Evolutionary conservation across 2,113 vertebrate genomes (phyloP), one percentile per base, ranked within the genome.

Genomic region (Chlorodrepanis virens): DNA sequence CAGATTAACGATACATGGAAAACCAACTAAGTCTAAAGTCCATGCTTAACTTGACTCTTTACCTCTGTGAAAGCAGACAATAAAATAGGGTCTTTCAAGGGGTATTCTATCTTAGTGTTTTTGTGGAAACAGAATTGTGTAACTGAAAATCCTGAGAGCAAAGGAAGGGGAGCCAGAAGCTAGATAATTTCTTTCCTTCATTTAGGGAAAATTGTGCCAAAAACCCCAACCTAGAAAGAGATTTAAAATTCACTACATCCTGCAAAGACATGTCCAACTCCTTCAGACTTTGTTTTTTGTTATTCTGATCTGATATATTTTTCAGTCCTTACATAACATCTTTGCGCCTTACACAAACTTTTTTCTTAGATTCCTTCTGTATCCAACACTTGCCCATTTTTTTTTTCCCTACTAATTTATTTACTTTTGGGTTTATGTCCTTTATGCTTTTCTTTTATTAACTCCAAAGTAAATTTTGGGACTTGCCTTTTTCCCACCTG

Each of bases 31-130:
- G 3, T 40, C 20, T 81, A 16, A 5, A 80, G 17, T 8, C 45
- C 40, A 12, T 2, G 1, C 3, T 94, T 63, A 42, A 37, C 29
- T 21, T 71, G 14, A 45, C 5, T 12, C 24, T 50, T 70, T 50
- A 33, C 18, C 42, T 71, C 17, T 47, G 22, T n/a, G 88, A 84
- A 78, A 77, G 4, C 37, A n/a, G 39, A 21, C 40, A 8, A 61
- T n/a, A 35, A 75, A 57, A n/a, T 17, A 33, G 6, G 2, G 3
- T 2, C 4, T 35, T 71, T 50, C 10, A 25, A 25, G 11, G 6
- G 3, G 1, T 63, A 8, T n/a, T 57, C 5, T 60, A 0, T 50
- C 5, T 27, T n/a, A 37, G 2, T 21, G 5, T 64, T 67, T 68
- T 29, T 59, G 19, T 64, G 39, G 8, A 59, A 53, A 88, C 10